phyloP scores from a whole-genome alignment of 2,113 vertebrate genomes.

The Megaleporinus macrocephalus region DNA sequence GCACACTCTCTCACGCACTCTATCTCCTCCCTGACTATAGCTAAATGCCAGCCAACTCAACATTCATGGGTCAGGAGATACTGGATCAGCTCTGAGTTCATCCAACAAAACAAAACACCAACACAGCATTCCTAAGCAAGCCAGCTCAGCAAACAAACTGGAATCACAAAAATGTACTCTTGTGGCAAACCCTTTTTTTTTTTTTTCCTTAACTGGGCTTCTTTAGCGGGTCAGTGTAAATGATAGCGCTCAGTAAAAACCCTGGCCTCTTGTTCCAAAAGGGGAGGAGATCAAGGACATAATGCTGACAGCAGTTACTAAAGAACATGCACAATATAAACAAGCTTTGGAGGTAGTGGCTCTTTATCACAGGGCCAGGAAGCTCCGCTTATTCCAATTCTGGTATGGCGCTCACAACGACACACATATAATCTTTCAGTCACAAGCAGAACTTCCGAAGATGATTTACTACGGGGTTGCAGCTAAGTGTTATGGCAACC shows the following conservation, averaged over 20 bases:
- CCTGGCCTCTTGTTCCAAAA: constrained; percentile 35
- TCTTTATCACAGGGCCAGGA: constrained; percentile 6
- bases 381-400: constrained; percentile 16
- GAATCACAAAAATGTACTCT: not conserved
- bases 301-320: not conserved
- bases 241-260: constrained; percentile 32
- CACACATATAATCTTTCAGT: constrained; percentile 32
- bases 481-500: constrained; percentile 17
- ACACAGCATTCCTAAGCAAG: constrained; percentile 14
- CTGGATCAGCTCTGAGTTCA: constrained; percentile 18
- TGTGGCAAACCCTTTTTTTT: constrained; percentile 33
- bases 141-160: constrained; percentile 46
- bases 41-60: constrained; percentile 43
- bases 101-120: constrained; percentile 23
- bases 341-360: not conserved
- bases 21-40: constrained; percentile 10
- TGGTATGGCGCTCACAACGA: constrained; percentile 10
- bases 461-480: constrained; percentile 27
- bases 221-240: constrained; percentile 45
- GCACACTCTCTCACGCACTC: not conserved
- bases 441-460: constrained; percentile 13
- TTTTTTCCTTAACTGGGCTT: constrained; percentile 30
- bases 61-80: constrained; percentile 19
- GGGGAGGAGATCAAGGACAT: constrained; percentile 30
- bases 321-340: constrained; percentile 33